Evolutionary conservation across 2,888 invertebrate species (phyloP).

Genomic region (Drosophila incognita): DNA sequence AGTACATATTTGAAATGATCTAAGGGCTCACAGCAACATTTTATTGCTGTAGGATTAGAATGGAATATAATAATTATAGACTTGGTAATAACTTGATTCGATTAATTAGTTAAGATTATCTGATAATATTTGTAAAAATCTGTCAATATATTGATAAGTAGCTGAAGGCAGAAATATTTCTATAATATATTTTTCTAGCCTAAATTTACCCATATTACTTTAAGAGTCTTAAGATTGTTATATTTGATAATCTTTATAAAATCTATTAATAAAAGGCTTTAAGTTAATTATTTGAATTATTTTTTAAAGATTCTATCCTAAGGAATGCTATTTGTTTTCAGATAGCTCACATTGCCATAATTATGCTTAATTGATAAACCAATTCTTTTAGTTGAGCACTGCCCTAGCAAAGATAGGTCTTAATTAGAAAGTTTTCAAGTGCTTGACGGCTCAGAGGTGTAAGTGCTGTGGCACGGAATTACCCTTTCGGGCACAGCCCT

Average conservation of each 20-base stretch:
- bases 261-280: too few species aligned
- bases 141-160: background rate
- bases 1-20: background rate
- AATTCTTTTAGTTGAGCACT: constrained; percentile 6
- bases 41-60: background rate
- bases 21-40: background rate
- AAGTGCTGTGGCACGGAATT: constrained; percentile 31
- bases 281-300: background rate
- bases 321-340: background rate
- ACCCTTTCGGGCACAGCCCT: constrained; percentile 23
- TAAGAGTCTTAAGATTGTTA: background rate
- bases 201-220: background rate
- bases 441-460: constrained; percentile 6
- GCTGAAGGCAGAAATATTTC: background rate
- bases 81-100: background rate
- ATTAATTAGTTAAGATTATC: background rate
- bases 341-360: background rate
- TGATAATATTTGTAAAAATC: background rate
- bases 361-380: background rate
- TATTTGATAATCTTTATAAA: background rate
- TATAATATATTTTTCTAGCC: background rate
- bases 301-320: background rate
- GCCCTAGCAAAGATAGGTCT: constrained; percentile 49
- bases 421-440: constrained; percentile 72
- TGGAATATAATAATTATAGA: background rate